These are phyloP conservation scores for Malacoraja senta DNA, from an alignment of 2,797 vertebrate species.

Conservation along the genomic window DNA sequence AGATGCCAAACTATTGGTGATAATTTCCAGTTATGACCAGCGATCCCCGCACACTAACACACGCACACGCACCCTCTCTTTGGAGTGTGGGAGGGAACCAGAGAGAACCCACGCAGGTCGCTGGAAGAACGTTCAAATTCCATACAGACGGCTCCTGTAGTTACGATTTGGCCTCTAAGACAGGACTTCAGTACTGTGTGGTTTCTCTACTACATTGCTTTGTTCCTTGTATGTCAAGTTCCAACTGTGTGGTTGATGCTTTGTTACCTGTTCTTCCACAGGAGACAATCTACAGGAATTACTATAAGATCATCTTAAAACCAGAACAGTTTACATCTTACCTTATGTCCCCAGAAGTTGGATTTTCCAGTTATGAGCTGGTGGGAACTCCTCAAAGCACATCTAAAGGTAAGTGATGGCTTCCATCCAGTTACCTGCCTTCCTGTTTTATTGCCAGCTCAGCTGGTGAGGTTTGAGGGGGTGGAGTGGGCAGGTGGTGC, in stretches of 20 bases:
- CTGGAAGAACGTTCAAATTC: too few species aligned
- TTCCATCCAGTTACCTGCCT: not conserved
- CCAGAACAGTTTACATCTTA: constrained; percentile 73
- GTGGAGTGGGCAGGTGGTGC: not conserved
- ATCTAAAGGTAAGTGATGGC: constrained; percentile 63
- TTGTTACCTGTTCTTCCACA: constrained; percentile 45
- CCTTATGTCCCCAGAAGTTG: constrained; percentile 67
- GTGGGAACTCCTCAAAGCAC: constrained; percentile 70
- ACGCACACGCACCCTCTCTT: too few species aligned
- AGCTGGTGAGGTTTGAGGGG: not conserved
- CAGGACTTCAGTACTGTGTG: too few species aligned
- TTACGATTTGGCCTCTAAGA: too few species aligned
- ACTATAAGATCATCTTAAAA: constrained; percentile 61
- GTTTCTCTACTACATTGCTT: not conserved
- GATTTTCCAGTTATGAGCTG: constrained; percentile 74
- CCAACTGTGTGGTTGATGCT: not conserved
- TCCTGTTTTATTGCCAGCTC: not conserved
- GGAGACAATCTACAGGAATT: constrained; percentile 65
- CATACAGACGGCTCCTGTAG: too few species aligned
- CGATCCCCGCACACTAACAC: too few species aligned
- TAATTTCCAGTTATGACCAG: too few species aligned
- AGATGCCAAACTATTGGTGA: too few species aligned
- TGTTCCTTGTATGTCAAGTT: too few species aligned
- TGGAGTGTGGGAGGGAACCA: too few species aligned
- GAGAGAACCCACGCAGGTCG: too few species aligned